phyloP scores from a whole-genome alignment of 2,888 invertebrate species.

The Melanostoma mellinum region DNA sequence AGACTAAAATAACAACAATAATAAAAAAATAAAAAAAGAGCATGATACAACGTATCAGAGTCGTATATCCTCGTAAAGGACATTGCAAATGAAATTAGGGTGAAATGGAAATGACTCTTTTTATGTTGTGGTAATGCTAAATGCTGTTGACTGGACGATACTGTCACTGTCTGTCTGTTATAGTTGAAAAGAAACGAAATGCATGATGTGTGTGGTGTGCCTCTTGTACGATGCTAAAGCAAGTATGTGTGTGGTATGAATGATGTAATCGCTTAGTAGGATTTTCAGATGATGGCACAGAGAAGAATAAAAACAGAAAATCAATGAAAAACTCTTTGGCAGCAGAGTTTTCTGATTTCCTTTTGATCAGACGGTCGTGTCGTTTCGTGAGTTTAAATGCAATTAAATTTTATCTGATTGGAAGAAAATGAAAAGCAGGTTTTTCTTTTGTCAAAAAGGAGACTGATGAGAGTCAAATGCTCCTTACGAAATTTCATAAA shows the following conservation, averaged over 20 bases:
- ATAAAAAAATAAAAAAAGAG: slow-evolving; percentile 4
- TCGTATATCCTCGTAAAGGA: slow-evolving; percentile 47
- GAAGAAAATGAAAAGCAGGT: no score
- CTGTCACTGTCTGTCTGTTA: slow-evolving; percentile 37
- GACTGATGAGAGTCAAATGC: no score
- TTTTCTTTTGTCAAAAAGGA: no score
- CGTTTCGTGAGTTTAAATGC: no score
- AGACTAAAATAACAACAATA: slow-evolving; percentile 3
- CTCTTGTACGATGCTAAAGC: no score
- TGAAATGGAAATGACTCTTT: slow-evolving; percentile 56
- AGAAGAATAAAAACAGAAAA: no score
- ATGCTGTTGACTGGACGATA: slow-evolving; percentile 34
- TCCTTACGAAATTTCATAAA: no score
- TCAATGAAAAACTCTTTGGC: no score
- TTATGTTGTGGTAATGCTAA: slow-evolving; percentile 47
- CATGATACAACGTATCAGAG: slow-evolving; percentile 4
- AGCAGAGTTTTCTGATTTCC: no score
- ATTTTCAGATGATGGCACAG: neutral
- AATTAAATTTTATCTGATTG: no score
- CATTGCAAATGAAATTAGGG: slow-evolving; percentile 63
- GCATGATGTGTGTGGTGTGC: neutral
- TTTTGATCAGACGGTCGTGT: no score
- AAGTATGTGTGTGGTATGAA: neutral
- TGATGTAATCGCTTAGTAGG: slow-evolving; percentile 6
- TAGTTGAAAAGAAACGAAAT: slow-evolving; percentile 35